Evolutionary conservation across 1,140 invertebrate species (phyloP), one percentile per base, ranked within the genome.

Genomic region (Pentalonia nigronervosa): DNA sequence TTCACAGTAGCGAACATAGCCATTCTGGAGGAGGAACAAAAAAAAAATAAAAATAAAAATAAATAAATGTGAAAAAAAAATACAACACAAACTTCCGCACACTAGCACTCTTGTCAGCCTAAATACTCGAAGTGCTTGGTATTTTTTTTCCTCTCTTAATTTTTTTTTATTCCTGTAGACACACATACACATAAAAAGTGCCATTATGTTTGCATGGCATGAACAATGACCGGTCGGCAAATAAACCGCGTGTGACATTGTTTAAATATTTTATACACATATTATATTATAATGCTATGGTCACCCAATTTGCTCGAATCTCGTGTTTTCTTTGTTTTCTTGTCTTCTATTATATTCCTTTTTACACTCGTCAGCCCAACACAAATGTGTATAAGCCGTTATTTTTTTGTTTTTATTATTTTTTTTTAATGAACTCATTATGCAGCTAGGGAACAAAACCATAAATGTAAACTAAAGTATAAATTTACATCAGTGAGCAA

Each of bases 171-270:
- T 50, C 25, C 47, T 30, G 60, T 34, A n/a, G 60, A 50, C 45
- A 48, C n/a, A 34, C 9, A 67, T 11, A 87, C 14, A 47, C 21
- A 48, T 21, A 88, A 89, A 81, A 81, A 91, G 50, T 76, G n/a
- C 60, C 21, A 84, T 81, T 92, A 83, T 92, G 91, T 92, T 92
- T 92, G 76, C 91, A 34, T 50, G 91, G 45, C 67, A 84, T 47
- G 91, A 92, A 92, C 91, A 92, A 92, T 92, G 91, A 50, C 76
- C 67, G 76, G 91, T 53, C 76, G 47, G 23, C 91, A 92, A 92
- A 92, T 92, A 92, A 92, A 92, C 90, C 91, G 17, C 91, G 91
- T 83, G 91, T 83, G 45, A 92, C 91, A 50, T 92, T 92, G 76
- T 92, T 92, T 81, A 92, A 92, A 83, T 41, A 41, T 41, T 34